Conservation (phyloP, 2,888 invertebrate genomes). For the Thymelicus acteon region DNA sequence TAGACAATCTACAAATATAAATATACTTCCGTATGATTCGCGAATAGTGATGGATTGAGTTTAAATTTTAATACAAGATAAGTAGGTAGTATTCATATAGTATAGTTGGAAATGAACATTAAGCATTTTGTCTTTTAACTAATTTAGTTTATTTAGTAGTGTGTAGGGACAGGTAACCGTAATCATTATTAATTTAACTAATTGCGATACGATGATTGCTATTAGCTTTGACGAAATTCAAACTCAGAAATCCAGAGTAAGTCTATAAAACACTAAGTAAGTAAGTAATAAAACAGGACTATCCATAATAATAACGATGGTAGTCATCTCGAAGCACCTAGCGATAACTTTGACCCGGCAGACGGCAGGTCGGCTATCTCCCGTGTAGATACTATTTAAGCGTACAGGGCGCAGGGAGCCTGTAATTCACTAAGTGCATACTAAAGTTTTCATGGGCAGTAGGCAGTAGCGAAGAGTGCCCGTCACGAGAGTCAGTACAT, state of each 20-base stretch:
- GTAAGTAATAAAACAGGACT: not conserved
- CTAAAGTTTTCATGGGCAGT: constrained; percentile 31
- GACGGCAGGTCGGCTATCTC: constrained; percentile 23
- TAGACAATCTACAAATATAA: no score
- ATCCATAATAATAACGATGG: not conserved
- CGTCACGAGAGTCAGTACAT: not conserved
- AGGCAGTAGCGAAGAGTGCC: constrained; percentile 14
- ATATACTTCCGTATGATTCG: no score
- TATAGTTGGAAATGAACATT: no score
- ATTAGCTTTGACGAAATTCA: no score
- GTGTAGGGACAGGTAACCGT: no score
- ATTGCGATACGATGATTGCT: no score
- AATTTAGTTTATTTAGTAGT: not conserved
- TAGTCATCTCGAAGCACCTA: constrained; percentile 14
- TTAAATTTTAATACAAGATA: no score
- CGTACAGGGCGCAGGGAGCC: constrained; percentile 30
- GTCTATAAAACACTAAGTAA: not conserved
- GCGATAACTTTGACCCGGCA: constrained; percentile 32
- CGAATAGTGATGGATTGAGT: no score
- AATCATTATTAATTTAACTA: no score
- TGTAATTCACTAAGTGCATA: constrained; percentile 38
- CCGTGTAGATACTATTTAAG: constrained; percentile 32
- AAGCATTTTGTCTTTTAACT: not conserved
- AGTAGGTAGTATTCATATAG: no score
- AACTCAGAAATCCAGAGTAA: not conserved